Evolutionary conservation across 2,797 vertebrate genomes (phyloP).

Genomic region (Myripristis murdjan): DNA sequence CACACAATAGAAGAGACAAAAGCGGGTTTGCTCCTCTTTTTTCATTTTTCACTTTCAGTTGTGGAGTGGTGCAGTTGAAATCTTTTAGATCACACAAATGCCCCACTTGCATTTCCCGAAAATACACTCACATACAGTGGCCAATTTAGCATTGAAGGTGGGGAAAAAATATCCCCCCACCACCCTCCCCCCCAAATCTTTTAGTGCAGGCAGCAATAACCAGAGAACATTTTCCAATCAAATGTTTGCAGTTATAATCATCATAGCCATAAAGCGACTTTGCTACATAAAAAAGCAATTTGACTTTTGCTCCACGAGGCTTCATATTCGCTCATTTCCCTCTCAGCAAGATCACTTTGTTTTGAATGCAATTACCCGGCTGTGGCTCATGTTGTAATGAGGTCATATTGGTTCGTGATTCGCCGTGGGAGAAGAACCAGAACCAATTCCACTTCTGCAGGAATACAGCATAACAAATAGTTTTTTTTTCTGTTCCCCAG

Average conservation of each 20-base stretch:
- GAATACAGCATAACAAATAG: slow-evolving; percentile 42
- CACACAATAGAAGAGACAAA: slow-evolving; percentile 59
- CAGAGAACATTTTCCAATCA: background rate
- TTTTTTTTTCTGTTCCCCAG: slow-evolving; percentile 12
- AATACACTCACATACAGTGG: slow-evolving; percentile 26
- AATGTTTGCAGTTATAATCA: background rate
- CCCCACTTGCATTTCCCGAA: slow-evolving; percentile 55
- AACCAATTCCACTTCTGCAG: slow-evolving; percentile 52
- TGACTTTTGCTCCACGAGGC: background rate
- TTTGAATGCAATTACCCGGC: slow-evolving; percentile 63
- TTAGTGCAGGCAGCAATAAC: slow-evolving; percentile 8
- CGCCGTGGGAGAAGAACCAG: slow-evolving; percentile 52
- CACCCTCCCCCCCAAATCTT: too few species aligned
- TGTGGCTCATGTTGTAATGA: slow-evolving; percentile 68
- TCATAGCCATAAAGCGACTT: slow-evolving; percentile 1
- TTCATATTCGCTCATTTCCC: slow-evolving; percentile 42
- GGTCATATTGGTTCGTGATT: slow-evolving; percentile 69
- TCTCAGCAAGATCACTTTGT: slow-evolving; percentile 53
- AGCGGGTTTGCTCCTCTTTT: slow-evolving; percentile 44
- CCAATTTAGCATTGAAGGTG: too few species aligned
- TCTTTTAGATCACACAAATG: slow-evolving; percentile 38
- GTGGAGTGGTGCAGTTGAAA: slow-evolving; percentile 63
- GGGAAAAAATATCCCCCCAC: too few species aligned
- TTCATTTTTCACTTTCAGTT: slow-evolving; percentile 57
- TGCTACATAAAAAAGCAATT: slow-evolving; percentile 5